phyloP scores from a whole-genome alignment of 2,113 vertebrate genomes.

The Maccullochella peelii region DNA sequence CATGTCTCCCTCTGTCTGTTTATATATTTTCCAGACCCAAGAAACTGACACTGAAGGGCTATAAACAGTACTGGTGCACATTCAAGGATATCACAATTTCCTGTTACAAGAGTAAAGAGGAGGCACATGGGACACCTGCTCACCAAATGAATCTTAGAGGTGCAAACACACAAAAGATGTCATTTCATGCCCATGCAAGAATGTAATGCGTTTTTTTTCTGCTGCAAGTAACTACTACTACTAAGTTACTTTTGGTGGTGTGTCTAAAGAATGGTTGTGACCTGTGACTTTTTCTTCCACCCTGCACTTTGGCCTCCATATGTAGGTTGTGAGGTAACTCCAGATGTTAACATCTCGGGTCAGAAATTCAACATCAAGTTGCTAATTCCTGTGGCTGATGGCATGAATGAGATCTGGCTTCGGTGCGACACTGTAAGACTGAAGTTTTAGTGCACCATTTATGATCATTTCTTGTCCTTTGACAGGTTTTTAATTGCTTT shows the following conservation, averaged over 20 bases:
- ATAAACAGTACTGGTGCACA: conserved; percentile 99
- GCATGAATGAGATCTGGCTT: conserved; percentile 99
- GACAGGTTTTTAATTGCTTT: not conserved
- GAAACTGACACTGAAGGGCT: conserved; percentile 98
- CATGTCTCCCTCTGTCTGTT: conserved; percentile 9
- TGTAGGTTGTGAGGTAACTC: conserved; percentile 97
- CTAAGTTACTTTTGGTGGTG: not conserved
- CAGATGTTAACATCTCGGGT: conserved; percentile 98
- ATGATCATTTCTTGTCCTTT: not conserved
- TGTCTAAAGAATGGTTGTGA: conserved; percentile 25
- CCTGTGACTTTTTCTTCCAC: conserved; percentile 37
- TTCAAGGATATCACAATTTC: conserved; percentile 99
- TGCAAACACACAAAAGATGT: conserved; percentile 64
- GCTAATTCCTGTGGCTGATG: conserved; percentile 96
- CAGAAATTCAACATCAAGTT: conserved; percentile 99
- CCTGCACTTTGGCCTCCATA: conserved; percentile 38
- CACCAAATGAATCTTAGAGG: conserved; percentile 98
- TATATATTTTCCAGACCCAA: conserved; percentile 88
- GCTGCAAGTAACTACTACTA: too few species aligned
- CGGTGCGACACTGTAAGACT: conserved; percentile 93
- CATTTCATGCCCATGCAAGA: not conserved
- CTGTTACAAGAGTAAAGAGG: conserved; percentile 98
- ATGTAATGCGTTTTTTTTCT: conserved; percentile 16
- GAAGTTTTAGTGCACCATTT: not conserved
- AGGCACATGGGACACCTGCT: conserved; percentile 92